phyloP scores from a whole-genome alignment of 2,888 invertebrate species.

The Drosophila histrio region DNA sequence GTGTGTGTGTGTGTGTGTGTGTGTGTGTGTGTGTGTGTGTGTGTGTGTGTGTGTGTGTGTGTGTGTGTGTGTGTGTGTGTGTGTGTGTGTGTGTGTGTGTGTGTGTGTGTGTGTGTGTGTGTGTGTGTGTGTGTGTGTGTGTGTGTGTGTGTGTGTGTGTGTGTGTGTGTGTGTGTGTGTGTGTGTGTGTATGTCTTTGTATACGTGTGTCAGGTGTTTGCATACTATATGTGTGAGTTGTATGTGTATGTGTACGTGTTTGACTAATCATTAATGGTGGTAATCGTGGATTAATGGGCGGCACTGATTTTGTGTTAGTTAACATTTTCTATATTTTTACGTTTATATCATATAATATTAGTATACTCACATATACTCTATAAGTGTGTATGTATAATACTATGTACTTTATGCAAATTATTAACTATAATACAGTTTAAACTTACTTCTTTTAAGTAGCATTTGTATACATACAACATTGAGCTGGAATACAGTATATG shows the following conservation, averaged over 20 bases:
- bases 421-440: slow-evolving; percentile 51
- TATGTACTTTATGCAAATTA: slow-evolving; percentile 31
- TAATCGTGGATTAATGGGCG: slow-evolving; percentile 79
- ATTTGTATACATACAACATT: slow-evolving; percentile 39
- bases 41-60: slow-evolving; percentile 37
- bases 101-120: slow-evolving; percentile 9
- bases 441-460: slow-evolving; percentile 17
- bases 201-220: slow-evolving; percentile 7
- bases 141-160: slow-evolving; percentile 38
- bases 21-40: slow-evolving; percentile 20
- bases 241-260: slow-evolving; percentile 37
- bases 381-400: slow-evolving; percentile 15
- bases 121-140: slow-evolving; percentile 13
- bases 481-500: slow-evolving; percentile 32
- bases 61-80: slow-evolving; percentile 14
- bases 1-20: slow-evolving; percentile 34
- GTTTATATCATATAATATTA: slow-evolving; percentile 32
- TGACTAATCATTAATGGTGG: slow-evolving; percentile 74
- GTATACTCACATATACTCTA: slow-evolving; percentile 20
- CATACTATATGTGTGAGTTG: slow-evolving; percentile 6
- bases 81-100: slow-evolving; percentile 37
- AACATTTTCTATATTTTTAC: slow-evolving; percentile 65
- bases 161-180: slow-evolving; percentile 20
- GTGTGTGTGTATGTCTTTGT: slow-evolving; percentile 40
- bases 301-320: slow-evolving; percentile 78